A percentile compares a stretch with the other conserved stretches of the same genome.
These are phyloP conservation scores for Zaprionus davidi DNA, from an alignment of 1,140 invertebrate genomes.

Conservation along the genomic window DNA sequence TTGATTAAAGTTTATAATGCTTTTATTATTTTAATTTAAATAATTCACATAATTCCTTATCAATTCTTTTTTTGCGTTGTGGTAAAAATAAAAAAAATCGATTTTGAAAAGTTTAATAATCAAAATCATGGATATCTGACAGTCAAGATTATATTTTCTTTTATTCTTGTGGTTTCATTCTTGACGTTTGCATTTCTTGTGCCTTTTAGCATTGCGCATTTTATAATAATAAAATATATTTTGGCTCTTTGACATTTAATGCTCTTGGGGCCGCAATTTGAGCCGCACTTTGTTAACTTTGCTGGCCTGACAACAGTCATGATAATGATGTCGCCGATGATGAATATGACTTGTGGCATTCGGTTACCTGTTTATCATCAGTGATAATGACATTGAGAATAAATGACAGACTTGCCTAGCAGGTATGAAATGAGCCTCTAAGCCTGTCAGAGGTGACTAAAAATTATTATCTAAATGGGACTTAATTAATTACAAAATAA, in stretches of 20 bases:
- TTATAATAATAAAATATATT: slow-evolving; percentile 46
- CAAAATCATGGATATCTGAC: neutral
- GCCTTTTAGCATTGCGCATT: slow-evolving; percentile 31
- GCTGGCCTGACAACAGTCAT: slow-evolving; percentile 7
- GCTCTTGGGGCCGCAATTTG: slow-evolving; percentile 35
- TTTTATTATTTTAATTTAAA: too few relatives aligned
- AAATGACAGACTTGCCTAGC: neutral
- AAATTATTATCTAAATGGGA: neutral
- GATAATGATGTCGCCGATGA: slow-evolving; percentile 10
- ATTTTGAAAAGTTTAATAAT: neutral
- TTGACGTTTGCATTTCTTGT: slow-evolving; percentile 10
- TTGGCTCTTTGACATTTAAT: slow-evolving; percentile 66
- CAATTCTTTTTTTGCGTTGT: too few relatives aligned
- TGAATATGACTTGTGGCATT: slow-evolving; percentile 1
- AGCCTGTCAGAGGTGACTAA: neutral
- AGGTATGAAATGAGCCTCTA: neutral
- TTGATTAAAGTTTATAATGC: too few relatives aligned
- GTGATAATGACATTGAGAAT: neutral
- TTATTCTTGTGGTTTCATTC: neutral
- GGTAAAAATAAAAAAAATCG: neutral
- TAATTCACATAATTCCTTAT: too few relatives aligned
- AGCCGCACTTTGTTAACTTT: slow-evolving; percentile 34
- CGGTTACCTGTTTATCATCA: slow-evolving; percentile 9
- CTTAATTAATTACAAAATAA: neutral
- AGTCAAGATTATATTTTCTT: neutral